A percentile compares a stretch with the other conserved stretches of the same genome.
Evolutionary conservation across 2,797 vertebrate genomes (phyloP).

Genomic region (Otolemur crassicaudatus): DNA sequence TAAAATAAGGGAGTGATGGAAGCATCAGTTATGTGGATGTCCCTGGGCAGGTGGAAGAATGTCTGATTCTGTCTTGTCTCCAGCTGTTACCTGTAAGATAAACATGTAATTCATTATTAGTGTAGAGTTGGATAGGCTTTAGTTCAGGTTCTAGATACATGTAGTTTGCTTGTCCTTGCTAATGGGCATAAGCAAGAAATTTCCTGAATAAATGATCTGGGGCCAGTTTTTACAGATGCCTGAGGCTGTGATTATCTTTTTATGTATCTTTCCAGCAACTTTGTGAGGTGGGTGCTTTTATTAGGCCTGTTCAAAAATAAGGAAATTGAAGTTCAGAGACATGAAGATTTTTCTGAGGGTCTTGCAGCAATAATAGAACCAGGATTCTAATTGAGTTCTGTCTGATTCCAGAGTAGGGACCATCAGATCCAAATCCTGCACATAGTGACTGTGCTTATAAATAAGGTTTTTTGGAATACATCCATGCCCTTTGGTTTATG

Average conservation of each 20-base stretch:
- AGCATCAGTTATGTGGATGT: neutral
- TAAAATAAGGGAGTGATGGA: neutral
- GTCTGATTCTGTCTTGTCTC: neutral
- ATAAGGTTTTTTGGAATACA: neutral
- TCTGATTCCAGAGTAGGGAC: neutral
- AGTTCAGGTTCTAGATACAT: neutral
- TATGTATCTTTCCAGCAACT: neutral
- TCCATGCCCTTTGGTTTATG: neutral
- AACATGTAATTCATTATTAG: neutral
- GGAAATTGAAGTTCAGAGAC: constrained; percentile 24
- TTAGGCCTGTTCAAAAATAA: neutral
- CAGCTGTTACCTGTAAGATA: neutral
- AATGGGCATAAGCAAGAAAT: neutral
- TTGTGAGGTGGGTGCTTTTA: neutral
- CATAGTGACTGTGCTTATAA: neutral
- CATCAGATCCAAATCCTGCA: neutral
- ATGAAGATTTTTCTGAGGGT: neutral
- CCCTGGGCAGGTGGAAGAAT: neutral
- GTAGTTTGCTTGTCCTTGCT: neutral
- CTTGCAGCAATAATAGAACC: neutral
- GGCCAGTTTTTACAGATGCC: neutral
- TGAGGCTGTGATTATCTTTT: neutral
- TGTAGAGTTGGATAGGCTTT: neutral
- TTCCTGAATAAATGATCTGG: neutral
- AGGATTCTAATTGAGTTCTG: neutral